A percentile compares a stretch with the other conserved stretches of the same genome.
phyloP scores from a whole-genome alignment of 35 echinoderm and acorn worm species.

The Patiria miniata region DNA sequence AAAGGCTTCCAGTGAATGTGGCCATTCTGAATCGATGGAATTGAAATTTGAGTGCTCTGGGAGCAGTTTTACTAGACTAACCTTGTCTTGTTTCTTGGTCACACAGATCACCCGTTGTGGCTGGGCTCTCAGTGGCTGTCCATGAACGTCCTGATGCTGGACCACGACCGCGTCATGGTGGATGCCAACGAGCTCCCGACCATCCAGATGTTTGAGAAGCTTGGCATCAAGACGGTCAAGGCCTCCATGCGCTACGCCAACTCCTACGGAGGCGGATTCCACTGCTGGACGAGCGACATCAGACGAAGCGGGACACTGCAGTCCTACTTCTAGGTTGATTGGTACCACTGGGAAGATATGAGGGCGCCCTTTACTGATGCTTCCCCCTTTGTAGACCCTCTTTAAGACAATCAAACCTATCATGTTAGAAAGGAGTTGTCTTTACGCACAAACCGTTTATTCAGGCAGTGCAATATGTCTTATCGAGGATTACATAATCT shows the following conservation, averaged over 20 bases:
- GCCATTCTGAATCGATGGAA: not conserved
- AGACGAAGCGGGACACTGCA: slow-evolving; percentile 53
- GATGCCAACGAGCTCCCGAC: slow-evolving; percentile 61
- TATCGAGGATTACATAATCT: no score
- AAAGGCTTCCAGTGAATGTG: not conserved
- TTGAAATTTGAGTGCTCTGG: not conserved
- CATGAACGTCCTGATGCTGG: slow-evolving; percentile 89
- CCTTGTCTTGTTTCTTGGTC: not conserved
- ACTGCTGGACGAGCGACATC: slow-evolving; percentile 87
- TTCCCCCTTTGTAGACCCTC: no score
- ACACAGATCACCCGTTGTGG: slow-evolving; percentile 65
- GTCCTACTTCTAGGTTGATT: slow-evolving; percentile 53
- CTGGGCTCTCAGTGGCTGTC: slow-evolving; percentile 76
- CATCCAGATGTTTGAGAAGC: slow-evolving; percentile 74
- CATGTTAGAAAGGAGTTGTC: no score
- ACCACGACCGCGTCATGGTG: slow-evolving; percentile 67
- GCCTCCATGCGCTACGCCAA: slow-evolving; percentile 56
- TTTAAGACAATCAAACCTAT: no score
- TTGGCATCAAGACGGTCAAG: slow-evolving; percentile 64
- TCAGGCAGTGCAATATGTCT: no score
- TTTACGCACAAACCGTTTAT: no score
- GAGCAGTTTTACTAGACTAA: no score
- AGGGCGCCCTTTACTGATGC: no score
- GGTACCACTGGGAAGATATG: no score
- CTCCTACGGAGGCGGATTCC: slow-evolving; percentile 70